Conservation (phyloP, 1,140 invertebrate genomes). For the Chlorops oryzae region DNA sequence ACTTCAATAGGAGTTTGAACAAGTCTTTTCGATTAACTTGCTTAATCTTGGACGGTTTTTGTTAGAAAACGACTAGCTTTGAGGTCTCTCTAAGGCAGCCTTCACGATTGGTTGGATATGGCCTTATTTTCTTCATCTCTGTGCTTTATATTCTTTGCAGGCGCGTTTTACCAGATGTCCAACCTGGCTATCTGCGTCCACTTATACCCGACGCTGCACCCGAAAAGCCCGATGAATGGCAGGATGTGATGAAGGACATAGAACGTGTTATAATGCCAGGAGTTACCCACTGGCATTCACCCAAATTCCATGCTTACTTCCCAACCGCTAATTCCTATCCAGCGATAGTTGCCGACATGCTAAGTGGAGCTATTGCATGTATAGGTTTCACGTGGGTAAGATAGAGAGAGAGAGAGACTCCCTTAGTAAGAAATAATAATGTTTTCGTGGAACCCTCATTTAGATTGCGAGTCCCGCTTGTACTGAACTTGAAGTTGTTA, state of each 20-base stretch:
- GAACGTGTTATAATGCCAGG: slow-evolving; percentile 96
- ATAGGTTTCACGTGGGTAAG: slow-evolving; percentile 84
- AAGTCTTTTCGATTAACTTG: too few relatives aligned
- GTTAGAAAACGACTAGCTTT: too few relatives aligned
- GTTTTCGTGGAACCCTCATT: slow-evolving; percentile 10
- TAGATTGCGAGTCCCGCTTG: slow-evolving; percentile 93
- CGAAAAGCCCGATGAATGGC: slow-evolving; percentile 75
- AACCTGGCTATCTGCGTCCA: slow-evolving; percentile 78
- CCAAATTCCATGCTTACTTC: slow-evolving; percentile 96
- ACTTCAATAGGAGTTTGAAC: too few relatives aligned
- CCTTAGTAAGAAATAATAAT: not conserved
- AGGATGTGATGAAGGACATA: slow-evolving; percentile 82
- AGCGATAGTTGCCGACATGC: slow-evolving; percentile 76
- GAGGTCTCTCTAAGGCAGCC: too few relatives aligned
- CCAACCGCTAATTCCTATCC: slow-evolving; percentile 95
- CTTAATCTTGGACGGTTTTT: too few relatives aligned
- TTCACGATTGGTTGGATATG: too few relatives aligned
- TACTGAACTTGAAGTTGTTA: slow-evolving; percentile 94
- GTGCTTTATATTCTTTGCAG: too few relatives aligned
- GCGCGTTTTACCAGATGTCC: slow-evolving; percentile 70
- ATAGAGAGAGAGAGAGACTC: not conserved
- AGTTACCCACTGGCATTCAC: slow-evolving; percentile 96
- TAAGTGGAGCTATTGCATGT: slow-evolving; percentile 88
- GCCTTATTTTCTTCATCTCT: too few relatives aligned
- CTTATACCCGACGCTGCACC: slow-evolving; percentile 79